Percentiles rank a stretch among this genome's conserved stretches.
phyloP scores from a whole-genome alignment of 2,113 vertebrate species.

The Cheirogaleus medius region DNA sequence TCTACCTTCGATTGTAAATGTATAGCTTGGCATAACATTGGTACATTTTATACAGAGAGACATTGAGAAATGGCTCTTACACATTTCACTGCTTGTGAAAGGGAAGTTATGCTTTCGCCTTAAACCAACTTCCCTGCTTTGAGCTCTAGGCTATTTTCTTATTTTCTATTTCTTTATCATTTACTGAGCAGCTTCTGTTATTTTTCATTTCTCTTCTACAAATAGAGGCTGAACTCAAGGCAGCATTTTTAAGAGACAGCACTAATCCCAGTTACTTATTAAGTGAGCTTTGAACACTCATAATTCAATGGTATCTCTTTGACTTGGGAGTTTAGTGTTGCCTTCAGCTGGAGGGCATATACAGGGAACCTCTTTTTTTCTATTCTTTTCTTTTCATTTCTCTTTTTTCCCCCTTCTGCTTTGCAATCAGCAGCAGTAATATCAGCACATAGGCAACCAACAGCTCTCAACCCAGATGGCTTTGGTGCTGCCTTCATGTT shows the following conservation, averaged over 20 bases:
- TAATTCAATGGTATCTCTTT: not conserved
- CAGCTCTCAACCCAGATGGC: not conserved
- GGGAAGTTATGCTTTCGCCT: not conserved
- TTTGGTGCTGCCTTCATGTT: not conserved
- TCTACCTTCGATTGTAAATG: not conserved
- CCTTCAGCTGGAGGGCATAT: not conserved
- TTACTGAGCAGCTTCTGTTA: constrained; percentile 18
- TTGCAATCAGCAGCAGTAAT: not conserved
- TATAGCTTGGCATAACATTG: not conserved
- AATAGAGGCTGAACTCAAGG: constrained; percentile 4
- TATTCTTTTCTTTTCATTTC: no score
- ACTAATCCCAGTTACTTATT: constrained; percentile 24
- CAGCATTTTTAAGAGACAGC: not conserved
- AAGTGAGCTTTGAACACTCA: not conserved
- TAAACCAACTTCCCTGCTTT: not conserved
- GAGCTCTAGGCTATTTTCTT: not conserved
- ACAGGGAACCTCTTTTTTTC: not conserved
- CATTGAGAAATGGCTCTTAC: not conserved
- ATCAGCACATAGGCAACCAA: not conserved
- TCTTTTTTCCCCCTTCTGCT: not conserved
- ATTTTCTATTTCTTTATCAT: constrained; percentile 50
- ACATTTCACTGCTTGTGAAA: not conserved
- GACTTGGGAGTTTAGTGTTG: not conserved
- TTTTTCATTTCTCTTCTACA: constrained; percentile 40
- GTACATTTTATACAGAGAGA: not conserved